Conservation (phyloP, 2,888 invertebrate species). For the Spisula solida region DNA sequence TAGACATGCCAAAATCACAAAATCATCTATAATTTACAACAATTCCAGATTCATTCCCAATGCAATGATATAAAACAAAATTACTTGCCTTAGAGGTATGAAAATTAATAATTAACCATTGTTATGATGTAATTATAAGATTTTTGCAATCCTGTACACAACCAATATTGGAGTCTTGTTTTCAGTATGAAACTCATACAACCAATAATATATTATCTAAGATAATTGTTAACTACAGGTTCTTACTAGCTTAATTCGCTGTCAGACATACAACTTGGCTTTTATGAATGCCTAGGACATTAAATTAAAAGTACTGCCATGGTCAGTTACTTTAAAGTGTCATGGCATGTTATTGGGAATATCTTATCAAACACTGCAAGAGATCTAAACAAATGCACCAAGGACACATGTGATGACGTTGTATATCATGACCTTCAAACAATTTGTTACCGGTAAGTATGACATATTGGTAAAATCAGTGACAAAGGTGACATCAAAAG, state of each 20-base stretch:
- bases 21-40: not conserved
- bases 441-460: not conserved
- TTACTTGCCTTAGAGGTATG: not conserved
- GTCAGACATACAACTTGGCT: no score
- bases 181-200: no score
- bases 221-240: not conserved
- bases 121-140: no score
- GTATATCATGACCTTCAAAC: no score
- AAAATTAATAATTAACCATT: not conserved
- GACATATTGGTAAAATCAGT: not conserved
- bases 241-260: no score
- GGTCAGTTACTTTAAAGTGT: not conserved
- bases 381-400: not conserved
- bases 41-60: not conserved
- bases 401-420: no score
- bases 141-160: no score
- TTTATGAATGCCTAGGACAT: no score
- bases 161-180: no score
- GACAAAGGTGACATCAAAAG: not conserved
- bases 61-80: not conserved
- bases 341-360: not conserved
- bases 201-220: no score
- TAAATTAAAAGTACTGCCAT: no score
- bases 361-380: not conserved
- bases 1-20: not conserved